Evolutionary conservation across 2,888 invertebrate species (phyloP).

Genomic region (Rugalucina vietnamica): DNA sequence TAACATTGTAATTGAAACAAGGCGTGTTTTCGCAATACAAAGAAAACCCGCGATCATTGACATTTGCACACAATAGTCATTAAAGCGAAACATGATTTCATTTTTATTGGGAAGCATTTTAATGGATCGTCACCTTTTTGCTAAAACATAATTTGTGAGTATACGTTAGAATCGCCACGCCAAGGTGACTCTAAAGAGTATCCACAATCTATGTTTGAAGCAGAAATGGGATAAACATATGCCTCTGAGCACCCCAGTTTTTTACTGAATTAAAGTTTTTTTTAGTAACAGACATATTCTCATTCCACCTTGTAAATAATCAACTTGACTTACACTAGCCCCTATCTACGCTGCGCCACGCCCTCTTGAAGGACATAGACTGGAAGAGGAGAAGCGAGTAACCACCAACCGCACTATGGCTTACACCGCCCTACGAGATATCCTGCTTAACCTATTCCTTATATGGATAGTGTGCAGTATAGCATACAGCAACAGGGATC

Average conservation of each 20-base stretch:
- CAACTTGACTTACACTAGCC: too few species aligned
- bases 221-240: not conserved
- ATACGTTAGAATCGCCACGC: not conserved
- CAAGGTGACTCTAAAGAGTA: not conserved
- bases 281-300: not conserved
- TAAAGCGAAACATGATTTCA: too few species aligned
- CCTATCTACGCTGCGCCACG: not conserved
- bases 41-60: too few species aligned
- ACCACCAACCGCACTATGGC: not conserved
- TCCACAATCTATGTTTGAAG: not conserved
- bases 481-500: conserved; percentile 70
- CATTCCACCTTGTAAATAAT: too few species aligned
- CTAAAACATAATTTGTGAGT: too few species aligned
- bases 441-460: conserved; percentile 61
- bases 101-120: too few species aligned
- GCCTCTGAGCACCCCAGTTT: not conserved
- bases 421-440: conserved; percentile 39
- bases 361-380: not conserved
- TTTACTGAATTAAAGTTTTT: not conserved
- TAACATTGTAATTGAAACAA: too few species aligned
- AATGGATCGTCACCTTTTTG: too few species aligned
- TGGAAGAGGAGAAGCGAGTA: not conserved
- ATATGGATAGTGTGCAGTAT: conserved; percentile 71
- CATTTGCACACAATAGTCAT: too few species aligned
- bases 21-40: too few species aligned